phyloP scores from a whole-genome alignment of 2,113 vertebrate species.

The Leptodactylus fuscus region DNA sequence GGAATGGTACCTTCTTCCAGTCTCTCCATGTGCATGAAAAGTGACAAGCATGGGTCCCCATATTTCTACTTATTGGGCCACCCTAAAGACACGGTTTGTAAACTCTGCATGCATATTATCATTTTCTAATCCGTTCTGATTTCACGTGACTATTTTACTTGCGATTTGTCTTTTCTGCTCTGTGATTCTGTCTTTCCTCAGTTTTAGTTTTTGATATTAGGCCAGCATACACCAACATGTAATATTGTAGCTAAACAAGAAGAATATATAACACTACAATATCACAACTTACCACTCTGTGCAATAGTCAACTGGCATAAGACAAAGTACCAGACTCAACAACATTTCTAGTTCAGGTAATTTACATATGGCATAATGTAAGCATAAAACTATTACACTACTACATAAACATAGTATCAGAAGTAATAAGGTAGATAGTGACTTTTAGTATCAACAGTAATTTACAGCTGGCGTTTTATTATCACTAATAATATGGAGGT shows the following conservation, averaged over 20 bases:
- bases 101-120: slow-evolving; percentile 89
- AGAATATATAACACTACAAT: not conserved
- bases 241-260: not conserved
- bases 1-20: slow-evolving; percentile 98
- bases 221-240: not conserved
- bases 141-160: slow-evolving; percentile 66
- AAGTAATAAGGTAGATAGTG: not conserved
- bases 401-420: too few species aligned
- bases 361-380: not conserved
- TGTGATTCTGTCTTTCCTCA: slow-evolving; percentile 14
- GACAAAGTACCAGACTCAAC: not conserved
- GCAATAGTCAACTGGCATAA: not conserved
- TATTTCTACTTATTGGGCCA: slow-evolving; percentile 99
- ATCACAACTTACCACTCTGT: not conserved
- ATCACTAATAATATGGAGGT: too few species aligned
- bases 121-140: slow-evolving; percentile 75
- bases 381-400: too few species aligned
- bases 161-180: slow-evolving; percentile 10
- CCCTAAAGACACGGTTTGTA: slow-evolving; percentile 99
- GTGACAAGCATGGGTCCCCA: slow-evolving; percentile 99
- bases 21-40: slow-evolving; percentile 99
- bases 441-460: not conserved
- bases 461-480: too few species aligned
- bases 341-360: not conserved
- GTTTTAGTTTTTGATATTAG: not conserved